Evolutionary conservation across 2,113 vertebrate species (phyloP), one percentile per base, ranked within the genome.

Genomic region (Syngnathus scovelli): DNA sequence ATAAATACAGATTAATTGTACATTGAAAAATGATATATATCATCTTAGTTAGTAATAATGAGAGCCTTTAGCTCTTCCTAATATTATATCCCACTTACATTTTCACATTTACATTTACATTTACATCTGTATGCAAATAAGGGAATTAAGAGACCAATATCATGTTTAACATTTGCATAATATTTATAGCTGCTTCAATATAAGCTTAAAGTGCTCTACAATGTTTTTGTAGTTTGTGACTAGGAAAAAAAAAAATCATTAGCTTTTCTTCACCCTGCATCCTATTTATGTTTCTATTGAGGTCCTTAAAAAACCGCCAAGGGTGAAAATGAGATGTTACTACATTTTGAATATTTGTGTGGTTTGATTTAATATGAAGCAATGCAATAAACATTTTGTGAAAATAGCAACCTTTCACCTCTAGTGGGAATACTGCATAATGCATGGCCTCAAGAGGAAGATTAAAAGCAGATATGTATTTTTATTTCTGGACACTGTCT

Each of bases 281-380:
- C 46, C 44, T 48, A 11, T 21, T 71, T 46, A 78, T 83, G n/a
- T 60, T 73, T 48, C 76, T 78, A 74, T 77, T 75, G 68, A 70
- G 23, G 49, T 69, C 71, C 76, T 67, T 66, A 10, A 51, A 59
- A 78, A 36, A 69, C 18, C 65, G 61, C 54, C 1, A 0, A 38
- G 49, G 72, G 52, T 67, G 44, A 67, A 67, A 68, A 69, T 46
- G 46, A 63, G 23, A 15, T 48, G 23, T 74, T 46, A 54, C 67
- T 46, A 54, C 67, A 44, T 70, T 69, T 38, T 59, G 60, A 56
- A 58, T 62, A 58, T 72, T 48, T 80, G 9, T 68, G 21, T 56
- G 39, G 5, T 27, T 46, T 61, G 16, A 11, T 61, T 9, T 56
- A 27, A 68, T 21, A 70, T 36, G 36, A 36, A 37, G 13, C 6